Evolutionary conservation across 2,113 vertebrate species (phyloP), one percentile per base, ranked within the genome.

Genomic region (Peucedramus taeniatus): DNA sequence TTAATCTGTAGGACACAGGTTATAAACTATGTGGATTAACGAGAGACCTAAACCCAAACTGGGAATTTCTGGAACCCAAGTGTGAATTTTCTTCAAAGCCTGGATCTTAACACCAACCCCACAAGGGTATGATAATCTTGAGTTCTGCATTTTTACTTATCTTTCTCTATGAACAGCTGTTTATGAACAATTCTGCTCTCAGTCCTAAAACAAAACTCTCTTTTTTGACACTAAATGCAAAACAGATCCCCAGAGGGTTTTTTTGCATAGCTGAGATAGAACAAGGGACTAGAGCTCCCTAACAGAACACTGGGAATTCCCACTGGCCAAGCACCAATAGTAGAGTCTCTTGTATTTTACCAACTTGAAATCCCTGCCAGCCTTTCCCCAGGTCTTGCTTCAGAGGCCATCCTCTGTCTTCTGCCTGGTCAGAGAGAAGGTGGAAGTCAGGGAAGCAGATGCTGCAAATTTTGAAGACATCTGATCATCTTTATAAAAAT

Each of bases 201-300:
- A 68, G 51, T 71, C 47, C 20, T 40, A 17, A 40, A 57, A 49
- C 16, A 65, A 83, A 91, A 19, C 9, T 27, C 15, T 40, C 8
- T 65, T 47, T n/a, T 13, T 51, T 76, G 47, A 31, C 27, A 4
- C 21, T 68, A 27, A 59, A 64, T 77, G 18, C 30, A 51, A 60
- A 80, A 4, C 2, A 45, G 6, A 57, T 59, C 5, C 50, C 57
- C 18, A 35, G 8, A 64, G 9, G 2, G 4, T 0, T 37, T 63
- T 70, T 68, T 45, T 11, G 35, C 6, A 11, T 28, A 44, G 22
- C 37, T 49, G 45, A 74, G n/a, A 10, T n/a, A 44, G n/a, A 81
- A 22, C 7, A 24, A 74, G 45, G 31, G 19, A 27, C 8, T 49
- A 2, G 40, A 47, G 14, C 12, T 83, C 40, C n/a, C 21, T 35